These are phyloP conservation scores for Bemisia tabaci DNA, from an alignment of 1,140 invertebrate species.

Conservation along the genomic window DNA sequence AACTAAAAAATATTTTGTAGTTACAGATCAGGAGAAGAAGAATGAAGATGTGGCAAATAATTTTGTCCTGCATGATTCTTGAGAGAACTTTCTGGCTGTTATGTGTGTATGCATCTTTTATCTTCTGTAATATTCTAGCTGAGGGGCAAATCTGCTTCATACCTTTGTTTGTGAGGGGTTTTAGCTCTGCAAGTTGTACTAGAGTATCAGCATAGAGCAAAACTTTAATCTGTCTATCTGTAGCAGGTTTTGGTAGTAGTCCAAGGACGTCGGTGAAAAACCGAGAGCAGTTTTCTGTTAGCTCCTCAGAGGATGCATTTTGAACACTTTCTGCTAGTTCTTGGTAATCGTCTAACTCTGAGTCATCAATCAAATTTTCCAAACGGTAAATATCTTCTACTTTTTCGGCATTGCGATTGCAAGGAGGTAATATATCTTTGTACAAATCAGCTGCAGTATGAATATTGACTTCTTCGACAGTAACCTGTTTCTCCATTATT, in stretches of 20 bases:
- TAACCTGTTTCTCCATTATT: neutral
- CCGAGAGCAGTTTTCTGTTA: neutral
- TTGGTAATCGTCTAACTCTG: neutral
- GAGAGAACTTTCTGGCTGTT: neutral
- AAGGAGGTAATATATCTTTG: neutral
- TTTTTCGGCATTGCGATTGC: neutral
- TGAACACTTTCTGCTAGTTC: neutral
- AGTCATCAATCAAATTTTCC: neutral
- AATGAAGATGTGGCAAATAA: neutral
- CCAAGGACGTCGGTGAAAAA: neutral
- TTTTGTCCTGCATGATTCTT: neutral
- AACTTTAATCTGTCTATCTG: neutral
- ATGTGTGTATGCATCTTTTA: neutral
- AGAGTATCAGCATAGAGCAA: neutral
- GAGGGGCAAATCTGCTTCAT: neutral
- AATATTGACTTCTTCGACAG: neutral
- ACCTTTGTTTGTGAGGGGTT: neutral
- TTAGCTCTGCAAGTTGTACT: neutral
- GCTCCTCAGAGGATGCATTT: neutral
- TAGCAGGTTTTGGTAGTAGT: neutral
- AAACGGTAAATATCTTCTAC: neutral
- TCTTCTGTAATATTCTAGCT: neutral
- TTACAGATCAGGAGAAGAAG: neutral
- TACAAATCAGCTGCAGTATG: neutral
- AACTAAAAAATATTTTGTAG: neutral